These are phyloP conservation scores for Callipepla californica DNA, from an alignment of 2,113 vertebrate species.

Conservation along the genomic window DNA sequence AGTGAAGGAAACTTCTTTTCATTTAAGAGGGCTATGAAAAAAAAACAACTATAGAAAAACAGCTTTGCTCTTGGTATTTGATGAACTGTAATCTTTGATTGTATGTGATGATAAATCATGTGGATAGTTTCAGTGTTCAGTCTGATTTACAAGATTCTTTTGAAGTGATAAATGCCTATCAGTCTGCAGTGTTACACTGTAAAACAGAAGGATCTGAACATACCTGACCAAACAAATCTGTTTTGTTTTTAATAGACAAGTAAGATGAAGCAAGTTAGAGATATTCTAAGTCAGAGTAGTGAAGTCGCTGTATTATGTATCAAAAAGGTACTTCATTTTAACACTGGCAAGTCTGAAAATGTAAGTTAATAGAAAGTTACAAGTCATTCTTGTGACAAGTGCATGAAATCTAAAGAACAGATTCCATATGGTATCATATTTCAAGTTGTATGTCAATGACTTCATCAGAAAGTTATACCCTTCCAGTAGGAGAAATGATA, in stretches of 20 bases:
- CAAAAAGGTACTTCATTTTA: constrained; percentile 2
- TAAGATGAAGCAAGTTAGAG: background rate
- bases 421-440: constrained; percentile 70
- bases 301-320: background rate
- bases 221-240: background rate
- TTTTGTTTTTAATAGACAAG: background rate
- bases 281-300: background rate
- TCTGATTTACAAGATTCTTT: constrained; percentile 59
- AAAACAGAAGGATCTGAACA: constrained; percentile 43
- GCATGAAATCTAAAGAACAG: constrained; percentile 71
- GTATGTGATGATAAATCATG: constrained; percentile 60
- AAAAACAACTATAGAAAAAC: background rate
- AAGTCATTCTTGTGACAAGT: constrained; percentile 69
- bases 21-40: constrained; percentile 48
- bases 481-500: constrained; percentile 46
- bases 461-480: constrained; percentile 75
- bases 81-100: constrained; percentile 57
- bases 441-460: constrained; percentile 73
- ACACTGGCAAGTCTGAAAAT: background rate
- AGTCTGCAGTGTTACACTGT: constrained; percentile 36
- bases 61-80: constrained; percentile 43
- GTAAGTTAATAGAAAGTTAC: constrained; percentile 58
- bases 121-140: constrained; percentile 5
- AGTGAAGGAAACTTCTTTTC: constrained; percentile 44
- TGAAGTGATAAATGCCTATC: constrained; percentile 63